phyloP scores from a whole-genome alignment of 1,140 invertebrate genomes.

The Drosophila navojoa region DNA sequence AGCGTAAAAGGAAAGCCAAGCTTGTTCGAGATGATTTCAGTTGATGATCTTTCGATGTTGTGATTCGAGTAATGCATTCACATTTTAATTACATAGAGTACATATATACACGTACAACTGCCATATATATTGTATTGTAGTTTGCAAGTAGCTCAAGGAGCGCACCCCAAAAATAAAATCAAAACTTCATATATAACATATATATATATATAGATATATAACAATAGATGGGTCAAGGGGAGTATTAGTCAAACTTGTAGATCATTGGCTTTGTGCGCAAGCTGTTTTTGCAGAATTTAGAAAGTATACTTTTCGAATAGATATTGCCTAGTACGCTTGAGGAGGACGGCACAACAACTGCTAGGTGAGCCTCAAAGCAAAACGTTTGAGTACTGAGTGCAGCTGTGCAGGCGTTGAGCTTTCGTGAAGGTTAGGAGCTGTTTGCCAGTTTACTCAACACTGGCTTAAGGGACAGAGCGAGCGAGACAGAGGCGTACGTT shows the following conservation, averaged over 20 bases:
- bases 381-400: constrained; percentile 48
- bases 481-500: constrained; percentile 40
- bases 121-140: constrained; percentile 4
- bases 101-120: constrained; percentile 69
- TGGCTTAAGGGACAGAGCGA: constrained; percentile 23
- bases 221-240: not conserved
- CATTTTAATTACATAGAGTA: constrained; percentile 75
- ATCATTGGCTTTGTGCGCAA: constrained; percentile 32
- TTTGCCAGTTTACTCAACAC: constrained; percentile 14
- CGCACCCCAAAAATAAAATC: constrained; percentile 23
- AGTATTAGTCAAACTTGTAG: constrained; percentile 24
- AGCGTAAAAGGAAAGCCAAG: constrained; percentile 72
- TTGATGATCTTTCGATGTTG: constrained; percentile 27
- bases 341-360: constrained; percentile 30
- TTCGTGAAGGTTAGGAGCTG: constrained; percentile 14
- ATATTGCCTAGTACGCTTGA: constrained; percentile 9
- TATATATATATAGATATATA: constrained; percentile 5
- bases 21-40: constrained; percentile 31
- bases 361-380: constrained; percentile 22
- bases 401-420: constrained; percentile 51
- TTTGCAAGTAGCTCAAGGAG: constrained; percentile 5
- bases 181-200: constrained; percentile 6
- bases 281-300: constrained; percentile 28
- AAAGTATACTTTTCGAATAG: not conserved
- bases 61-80: constrained; percentile 47